A percentile compares a stretch with the other conserved stretches of the same genome.
Evolutionary conservation across 2,113 vertebrate species (phyloP).

Genomic region (Callorhinus ursinus): DNA sequence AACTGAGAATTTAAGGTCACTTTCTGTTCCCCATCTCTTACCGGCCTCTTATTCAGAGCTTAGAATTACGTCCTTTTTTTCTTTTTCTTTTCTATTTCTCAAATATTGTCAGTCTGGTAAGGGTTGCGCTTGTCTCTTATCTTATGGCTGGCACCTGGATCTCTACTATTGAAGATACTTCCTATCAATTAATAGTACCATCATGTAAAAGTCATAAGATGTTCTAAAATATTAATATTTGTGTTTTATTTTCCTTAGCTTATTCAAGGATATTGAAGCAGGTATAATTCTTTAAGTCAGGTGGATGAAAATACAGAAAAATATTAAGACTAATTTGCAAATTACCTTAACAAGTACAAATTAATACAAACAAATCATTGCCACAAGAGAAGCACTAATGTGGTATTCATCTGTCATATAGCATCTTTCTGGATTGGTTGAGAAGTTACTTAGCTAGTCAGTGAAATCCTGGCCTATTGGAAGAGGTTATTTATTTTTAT

Average conservation of each 20-base stretch:
- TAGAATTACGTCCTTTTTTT: neutral
- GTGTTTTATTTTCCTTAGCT: neutral
- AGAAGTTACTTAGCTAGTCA: neutral
- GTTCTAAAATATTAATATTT: neutral
- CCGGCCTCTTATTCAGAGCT: neutral
- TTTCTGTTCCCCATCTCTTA: neutral
- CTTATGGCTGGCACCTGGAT: neutral
- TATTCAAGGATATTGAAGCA: neutral
- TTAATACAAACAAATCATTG: neutral
- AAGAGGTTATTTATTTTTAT: neutral
- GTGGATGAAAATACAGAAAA: neutral
- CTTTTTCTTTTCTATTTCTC: neutral
- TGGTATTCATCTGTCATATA: neutral
- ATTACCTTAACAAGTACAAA: neutral
- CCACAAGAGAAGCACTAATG: neutral
- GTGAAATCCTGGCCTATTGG: neutral
- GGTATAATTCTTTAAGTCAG: neutral
- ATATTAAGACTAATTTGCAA: neutral
- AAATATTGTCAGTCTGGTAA: neutral
- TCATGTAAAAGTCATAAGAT: neutral
- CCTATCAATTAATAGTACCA: neutral
- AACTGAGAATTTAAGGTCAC: neutral
- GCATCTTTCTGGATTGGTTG: neutral
- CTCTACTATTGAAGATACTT: neutral
- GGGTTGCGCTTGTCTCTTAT: neutral